Evolutionary conservation across 2,113 vertebrate genomes (phyloP), one percentile per base, ranked within the genome.

Genomic region (Oplegnathus fasciatus): DNA sequence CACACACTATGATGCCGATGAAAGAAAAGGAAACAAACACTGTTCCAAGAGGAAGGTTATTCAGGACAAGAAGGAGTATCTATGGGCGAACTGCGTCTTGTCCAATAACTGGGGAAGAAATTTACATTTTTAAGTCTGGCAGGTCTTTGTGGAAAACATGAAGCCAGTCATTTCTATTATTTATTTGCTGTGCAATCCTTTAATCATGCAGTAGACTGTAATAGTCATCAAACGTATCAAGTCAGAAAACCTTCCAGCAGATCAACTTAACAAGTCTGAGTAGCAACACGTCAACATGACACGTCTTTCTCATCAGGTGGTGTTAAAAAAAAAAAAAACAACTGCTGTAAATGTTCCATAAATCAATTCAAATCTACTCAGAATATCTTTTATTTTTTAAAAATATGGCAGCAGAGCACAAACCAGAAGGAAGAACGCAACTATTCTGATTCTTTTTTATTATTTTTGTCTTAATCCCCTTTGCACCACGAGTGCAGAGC

Each of bases 211-310:
- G 26, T 69, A 58, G 54, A 62, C 30, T 1, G 44, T 52, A 71
- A 50, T 50, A 72, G 69, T 20, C 37, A 44, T 55, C 57, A 76
- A 46, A 65, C 6, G 0, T 2, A 34, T 34, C 3, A 46, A 30
- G 24, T 76, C 46, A 10, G 48, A 37, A 83, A 57, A 80, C 13
- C 30, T 62, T 28, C 14, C 1, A 54, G n/a, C 26, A 58, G 30
- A 75, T 57, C 18, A 67, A 50, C 28, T 64, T 42, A 9, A 18
- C 13, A 37, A 9, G 6, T 55, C 20, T 58, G 40, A 57, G 40
- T n/a, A 62, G n/a, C 44, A 67, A 48, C n/a, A 20, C 28, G 37
- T 76, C n/a, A 37, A 67, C 26, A 68, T 70, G 57, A 73, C 69
- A 26, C 17, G 2, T 62, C 34, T 34, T 28, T 64, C 40, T 42